Evolutionary conservation across 2,797 vertebrate genomes (phyloP).

Genomic region (Argentina silus): DNA sequence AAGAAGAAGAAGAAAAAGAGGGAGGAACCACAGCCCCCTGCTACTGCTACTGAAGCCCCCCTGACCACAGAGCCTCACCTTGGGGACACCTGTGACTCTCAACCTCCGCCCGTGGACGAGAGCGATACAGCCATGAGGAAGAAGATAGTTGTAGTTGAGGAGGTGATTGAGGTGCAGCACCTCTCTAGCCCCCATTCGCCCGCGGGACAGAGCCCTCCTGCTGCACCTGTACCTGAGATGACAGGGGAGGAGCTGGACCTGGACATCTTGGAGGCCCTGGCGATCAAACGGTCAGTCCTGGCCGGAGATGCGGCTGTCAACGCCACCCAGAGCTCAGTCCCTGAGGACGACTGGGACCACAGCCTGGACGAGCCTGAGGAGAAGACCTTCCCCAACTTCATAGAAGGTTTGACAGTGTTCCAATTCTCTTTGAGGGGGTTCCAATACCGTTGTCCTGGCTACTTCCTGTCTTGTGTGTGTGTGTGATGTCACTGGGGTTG

Average conservation of each 20-base stretch:
- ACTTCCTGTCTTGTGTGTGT: slow-evolving; percentile 50
- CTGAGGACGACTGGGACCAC: slow-evolving; percentile 76
- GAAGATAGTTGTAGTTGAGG: slow-evolving; percentile 84
- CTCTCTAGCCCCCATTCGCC: slow-evolving; percentile 55
- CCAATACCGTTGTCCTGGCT: slow-evolving; percentile 23
- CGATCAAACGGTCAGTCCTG: slow-evolving; percentile 68
- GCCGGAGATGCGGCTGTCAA: slow-evolving; percentile 1
- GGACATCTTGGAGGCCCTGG: slow-evolving; percentile 77
- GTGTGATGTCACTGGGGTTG: slow-evolving; percentile 54
- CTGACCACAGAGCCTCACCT: slow-evolving; percentile 43
- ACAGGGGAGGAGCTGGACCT: slow-evolving; percentile 75
- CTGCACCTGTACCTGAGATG: slow-evolving; percentile 48
- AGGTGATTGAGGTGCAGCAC: slow-evolving; percentile 81
- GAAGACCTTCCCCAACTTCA: slow-evolving; percentile 79
- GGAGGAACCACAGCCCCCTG: slow-evolving; percentile 63
- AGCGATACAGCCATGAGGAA: slow-evolving; percentile 72
- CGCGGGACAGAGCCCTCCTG: slow-evolving; percentile 49
- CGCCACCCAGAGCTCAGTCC: slow-evolving; percentile 5
- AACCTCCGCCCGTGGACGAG: slow-evolving; percentile 61
- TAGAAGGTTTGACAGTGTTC: slow-evolving; percentile 75
- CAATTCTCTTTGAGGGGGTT: slow-evolving; percentile 28
- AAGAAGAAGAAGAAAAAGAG: slow-evolving; percentile 24
- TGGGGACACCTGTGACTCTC: slow-evolving; percentile 49
- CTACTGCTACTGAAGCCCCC: slow-evolving; percentile 55
- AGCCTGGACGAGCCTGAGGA: slow-evolving; percentile 75